Percentiles rank a stretch among this genome's conserved stretches.
These are phyloP conservation scores for Callipepla californica DNA, from an alignment of 2,113 vertebrate genomes.

Conservation along the genomic window DNA sequence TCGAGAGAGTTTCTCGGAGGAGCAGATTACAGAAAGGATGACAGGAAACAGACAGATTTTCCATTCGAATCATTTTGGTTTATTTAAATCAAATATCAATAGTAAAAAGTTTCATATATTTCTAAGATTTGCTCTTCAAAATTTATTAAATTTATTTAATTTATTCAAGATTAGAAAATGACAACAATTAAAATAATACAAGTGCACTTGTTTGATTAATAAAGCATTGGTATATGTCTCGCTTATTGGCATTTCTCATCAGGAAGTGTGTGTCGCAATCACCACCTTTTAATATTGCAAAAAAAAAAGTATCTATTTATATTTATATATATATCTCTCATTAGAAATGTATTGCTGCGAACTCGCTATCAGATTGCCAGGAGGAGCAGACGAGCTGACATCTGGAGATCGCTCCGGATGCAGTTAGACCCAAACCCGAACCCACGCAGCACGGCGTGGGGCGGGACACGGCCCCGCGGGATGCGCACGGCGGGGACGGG, in stretches of 20 bases:
- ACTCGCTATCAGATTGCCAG: constrained; percentile 72
- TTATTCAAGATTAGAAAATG: constrained; percentile 70
- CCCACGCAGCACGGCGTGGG: no score
- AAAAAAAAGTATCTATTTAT: not conserved
- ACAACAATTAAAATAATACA: constrained; percentile 64
- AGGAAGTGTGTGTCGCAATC: constrained; percentile 76
- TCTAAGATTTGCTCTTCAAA: constrained; percentile 52
- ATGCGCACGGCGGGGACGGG: not conserved
- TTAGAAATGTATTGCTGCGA: constrained; percentile 71
- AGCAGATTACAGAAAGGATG: not conserved
- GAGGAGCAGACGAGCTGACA: not conserved
- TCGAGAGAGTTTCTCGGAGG: not conserved
- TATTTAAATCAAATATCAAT: constrained; percentile 74
- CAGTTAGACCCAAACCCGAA: not conserved
- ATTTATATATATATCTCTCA: not conserved
- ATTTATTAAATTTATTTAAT: constrained; percentile 77
- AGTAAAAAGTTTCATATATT: constrained; percentile 75
- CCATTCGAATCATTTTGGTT: constrained; percentile 39
- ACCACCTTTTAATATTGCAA: constrained; percentile 50
- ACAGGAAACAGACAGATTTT: constrained; percentile 15
- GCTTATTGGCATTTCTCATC: constrained; percentile 67
- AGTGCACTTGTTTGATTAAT: constrained; percentile 83
- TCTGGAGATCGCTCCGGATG: constrained; percentile 28
- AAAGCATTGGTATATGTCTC: constrained; percentile 69
- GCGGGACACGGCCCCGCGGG: constrained; percentile 57